phyloP scores from a whole-genome alignment of 64 coral and sea anemone genomes.

The Pocillopora verrucosa region DNA sequence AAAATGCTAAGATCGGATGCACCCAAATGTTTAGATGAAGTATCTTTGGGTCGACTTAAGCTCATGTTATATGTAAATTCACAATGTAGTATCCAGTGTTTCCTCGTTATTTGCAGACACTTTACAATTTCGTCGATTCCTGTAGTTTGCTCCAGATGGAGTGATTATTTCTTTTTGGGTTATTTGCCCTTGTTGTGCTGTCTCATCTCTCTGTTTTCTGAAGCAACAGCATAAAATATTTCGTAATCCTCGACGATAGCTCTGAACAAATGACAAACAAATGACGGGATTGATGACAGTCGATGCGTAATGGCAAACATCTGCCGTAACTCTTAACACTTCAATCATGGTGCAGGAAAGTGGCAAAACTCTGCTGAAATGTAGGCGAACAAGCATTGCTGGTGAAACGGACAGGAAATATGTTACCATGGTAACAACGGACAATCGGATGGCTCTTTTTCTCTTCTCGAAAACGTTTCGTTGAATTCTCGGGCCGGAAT shows the following conservation, averaged over 20 bases:
- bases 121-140: too few species aligned
- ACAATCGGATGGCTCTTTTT: neutral
- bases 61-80: too few species aligned
- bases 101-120: neutral
- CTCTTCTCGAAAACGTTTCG: neutral
- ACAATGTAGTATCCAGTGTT: neutral
- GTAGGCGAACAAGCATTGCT: neutral
- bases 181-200: neutral
- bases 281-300: neutral
- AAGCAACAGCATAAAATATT: neutral
- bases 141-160: neutral
- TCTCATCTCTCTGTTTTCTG: neutral
- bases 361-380: neutral
- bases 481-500: neutral
- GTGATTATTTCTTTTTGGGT: neutral
- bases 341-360: neutral
- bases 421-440: neutral
- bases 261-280: conserved; percentile 5
- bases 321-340: neutral
- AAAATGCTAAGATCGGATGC: too few species aligned
- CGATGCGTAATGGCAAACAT: neutral
- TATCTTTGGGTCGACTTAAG: too few species aligned
- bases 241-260: conserved; percentile 3
- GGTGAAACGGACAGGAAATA: neutral
- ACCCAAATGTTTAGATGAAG: too few species aligned